These are phyloP conservation scores for Eubasilissa splendida DNA, from an alignment of 2,888 invertebrate species.

Conservation along the genomic window DNA sequence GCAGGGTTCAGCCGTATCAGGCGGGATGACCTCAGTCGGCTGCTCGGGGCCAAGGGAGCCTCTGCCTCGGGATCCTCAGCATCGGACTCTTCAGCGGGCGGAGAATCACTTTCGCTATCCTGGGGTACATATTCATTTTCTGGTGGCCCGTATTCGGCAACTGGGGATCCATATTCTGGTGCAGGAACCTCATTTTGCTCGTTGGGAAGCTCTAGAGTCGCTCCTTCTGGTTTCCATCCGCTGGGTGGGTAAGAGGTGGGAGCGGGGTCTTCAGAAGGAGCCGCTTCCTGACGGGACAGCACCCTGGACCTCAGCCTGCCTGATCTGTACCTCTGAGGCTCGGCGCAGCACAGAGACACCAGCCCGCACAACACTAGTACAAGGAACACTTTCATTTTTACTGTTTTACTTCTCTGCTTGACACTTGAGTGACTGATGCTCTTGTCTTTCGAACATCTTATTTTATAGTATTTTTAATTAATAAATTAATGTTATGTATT, in stretches of 20 bases:
- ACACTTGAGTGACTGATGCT: slow-evolving; percentile 43
- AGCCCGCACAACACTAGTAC: slow-evolving; percentile 40
- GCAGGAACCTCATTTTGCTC: too few relatives aligned
- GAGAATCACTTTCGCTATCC: too few relatives aligned
- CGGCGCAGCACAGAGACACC: slow-evolving; percentile 25
- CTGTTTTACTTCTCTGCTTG: not conserved
- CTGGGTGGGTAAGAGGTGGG: slow-evolving; percentile 63
- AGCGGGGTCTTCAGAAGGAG: slow-evolving; percentile 24
- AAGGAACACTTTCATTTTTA: slow-evolving; percentile 52
- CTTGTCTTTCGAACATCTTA: not conserved
- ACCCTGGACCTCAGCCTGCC: slow-evolving; percentile 48
- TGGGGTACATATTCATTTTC: too few relatives aligned
- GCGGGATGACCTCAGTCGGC: too few relatives aligned
- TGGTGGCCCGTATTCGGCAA: too few relatives aligned
- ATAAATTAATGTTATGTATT: not conserved
- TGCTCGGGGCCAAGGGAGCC: too few relatives aligned
- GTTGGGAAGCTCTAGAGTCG: slow-evolving; percentile 65
- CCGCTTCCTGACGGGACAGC: slow-evolving; percentile 50
- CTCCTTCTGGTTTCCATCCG: slow-evolving; percentile 68
- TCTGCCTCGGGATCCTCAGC: too few relatives aligned
- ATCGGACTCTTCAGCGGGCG: too few relatives aligned
- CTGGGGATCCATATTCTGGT: too few relatives aligned
- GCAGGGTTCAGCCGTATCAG: too few relatives aligned
- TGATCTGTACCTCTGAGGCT: slow-evolving; percentile 44
- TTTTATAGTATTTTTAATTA: slow-evolving; percentile 35